A percentile compares a stretch with the other conserved stretches of the same genome.
Evolutionary conservation across 2,888 invertebrate species (phyloP).

Genomic region (Antheraea yamamai): DNA sequence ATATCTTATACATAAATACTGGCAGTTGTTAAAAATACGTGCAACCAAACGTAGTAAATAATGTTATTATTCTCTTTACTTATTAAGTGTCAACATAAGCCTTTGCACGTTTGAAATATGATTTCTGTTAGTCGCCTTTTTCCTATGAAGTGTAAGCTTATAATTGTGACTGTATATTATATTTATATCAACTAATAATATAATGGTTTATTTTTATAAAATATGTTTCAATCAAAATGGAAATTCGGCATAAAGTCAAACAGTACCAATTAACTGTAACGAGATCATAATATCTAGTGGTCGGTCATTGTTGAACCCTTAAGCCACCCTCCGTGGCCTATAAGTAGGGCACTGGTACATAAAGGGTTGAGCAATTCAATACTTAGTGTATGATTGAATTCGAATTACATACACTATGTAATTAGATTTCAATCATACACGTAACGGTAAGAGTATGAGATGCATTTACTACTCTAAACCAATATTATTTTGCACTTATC

Average conservation of each 20-base stretch:
- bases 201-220: neutral
- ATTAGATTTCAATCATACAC: too few relatives aligned
- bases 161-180: neutral
- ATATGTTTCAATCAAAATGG: neutral
- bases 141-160: neutral
- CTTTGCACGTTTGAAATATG: neutral
- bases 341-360: conserved; percentile 38
- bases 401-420: neutral
- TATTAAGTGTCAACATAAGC: neutral
- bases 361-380: conserved; percentile 4
- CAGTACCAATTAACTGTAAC: neutral
- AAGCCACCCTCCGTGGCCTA: conserved; percentile 28
- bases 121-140: neutral
- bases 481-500: neutral
- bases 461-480: neutral
- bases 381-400: neutral
- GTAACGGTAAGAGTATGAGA: neutral
- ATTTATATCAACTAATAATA: neutral
- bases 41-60: neutral
- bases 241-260: neutral
- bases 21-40: neutral
- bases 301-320: conserved; percentile 27
- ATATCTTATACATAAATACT: neutral
- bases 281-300: neutral
- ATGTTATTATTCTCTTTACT: neutral